Conservation (phyloP, 2,888 invertebrate genomes). For the Tipula confusa region DNA sequence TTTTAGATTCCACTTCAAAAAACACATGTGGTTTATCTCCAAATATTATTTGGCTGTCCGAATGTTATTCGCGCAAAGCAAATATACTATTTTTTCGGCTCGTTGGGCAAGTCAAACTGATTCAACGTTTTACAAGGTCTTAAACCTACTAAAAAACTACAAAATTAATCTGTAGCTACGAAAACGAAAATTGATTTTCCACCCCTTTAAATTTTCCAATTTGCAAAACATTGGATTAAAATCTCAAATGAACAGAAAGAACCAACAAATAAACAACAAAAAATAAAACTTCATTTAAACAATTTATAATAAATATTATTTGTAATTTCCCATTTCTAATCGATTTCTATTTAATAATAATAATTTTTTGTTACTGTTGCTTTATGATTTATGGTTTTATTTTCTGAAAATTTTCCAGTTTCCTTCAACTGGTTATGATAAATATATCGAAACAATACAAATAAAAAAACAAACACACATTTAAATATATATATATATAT, state of each 20-base stretch:
- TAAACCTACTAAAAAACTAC: no score
- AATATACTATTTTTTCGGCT: no score
- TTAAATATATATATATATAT: not conserved
- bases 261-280: not conserved
- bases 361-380: not conserved
- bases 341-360: not conserved
- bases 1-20: no score
- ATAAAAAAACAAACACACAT: not conserved
- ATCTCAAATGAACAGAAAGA: not conserved
- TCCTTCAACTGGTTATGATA: not conserved
- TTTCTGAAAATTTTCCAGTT: not conserved
- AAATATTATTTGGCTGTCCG: no score
- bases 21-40: no score
- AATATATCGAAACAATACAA: not conserved
- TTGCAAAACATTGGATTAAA: not conserved
- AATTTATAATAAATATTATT: slow-evolving; percentile 12
- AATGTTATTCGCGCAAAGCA: no score
- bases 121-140: no score
- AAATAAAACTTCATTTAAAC: not conserved
- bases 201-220: not conserved
- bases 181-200: not conserved
- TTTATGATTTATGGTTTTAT: not conserved
- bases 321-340: slow-evolving; percentile 14
- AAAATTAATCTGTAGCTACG: no score
- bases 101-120: no score